Conservation (phyloP, 2,113 vertebrate genomes). For the Campylomormyrus numenius region DNA sequence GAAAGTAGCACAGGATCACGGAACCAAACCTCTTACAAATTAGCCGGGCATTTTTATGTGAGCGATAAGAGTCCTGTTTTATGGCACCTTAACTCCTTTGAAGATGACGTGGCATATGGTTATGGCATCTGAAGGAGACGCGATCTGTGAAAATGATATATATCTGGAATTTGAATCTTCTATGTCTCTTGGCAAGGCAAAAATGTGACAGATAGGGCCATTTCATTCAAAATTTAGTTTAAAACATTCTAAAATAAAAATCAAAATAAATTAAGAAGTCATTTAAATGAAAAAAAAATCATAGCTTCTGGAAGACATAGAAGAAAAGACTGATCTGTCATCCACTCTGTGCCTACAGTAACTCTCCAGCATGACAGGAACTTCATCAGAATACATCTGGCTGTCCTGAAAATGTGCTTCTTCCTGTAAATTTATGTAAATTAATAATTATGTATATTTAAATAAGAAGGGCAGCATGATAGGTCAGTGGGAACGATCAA, state of each 20-base stretch:
- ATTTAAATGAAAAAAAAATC: not conserved
- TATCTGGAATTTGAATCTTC: not conserved
- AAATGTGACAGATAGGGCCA: not conserved
- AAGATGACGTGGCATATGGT: not conserved
- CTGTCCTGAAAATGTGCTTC: not conserved
- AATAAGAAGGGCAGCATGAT: not conserved
- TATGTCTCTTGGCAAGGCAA: not conserved
- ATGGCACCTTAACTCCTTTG: slow-evolving; percentile 20
- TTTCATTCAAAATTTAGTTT: not conserved
- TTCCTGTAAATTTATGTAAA: not conserved
- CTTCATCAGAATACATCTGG: not conserved
- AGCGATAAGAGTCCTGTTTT: not conserved
- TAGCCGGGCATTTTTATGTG: slow-evolving; percentile 8
- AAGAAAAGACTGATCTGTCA: not conserved
- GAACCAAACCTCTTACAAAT: slow-evolving; percentile 18
- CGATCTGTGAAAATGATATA: not conserved
- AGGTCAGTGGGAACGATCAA: not conserved
- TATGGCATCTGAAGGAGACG: not conserved
- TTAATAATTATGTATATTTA: not conserved
- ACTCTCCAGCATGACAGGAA: not conserved
- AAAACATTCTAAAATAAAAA: not conserved
- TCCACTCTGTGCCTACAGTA: not conserved
- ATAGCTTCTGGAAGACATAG: not conserved
- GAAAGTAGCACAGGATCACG: slow-evolving; percentile 20
- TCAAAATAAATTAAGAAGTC: not conserved